Conservation (phyloP, 2,113 vertebrate species). For the Tringa solitaria region DNA sequence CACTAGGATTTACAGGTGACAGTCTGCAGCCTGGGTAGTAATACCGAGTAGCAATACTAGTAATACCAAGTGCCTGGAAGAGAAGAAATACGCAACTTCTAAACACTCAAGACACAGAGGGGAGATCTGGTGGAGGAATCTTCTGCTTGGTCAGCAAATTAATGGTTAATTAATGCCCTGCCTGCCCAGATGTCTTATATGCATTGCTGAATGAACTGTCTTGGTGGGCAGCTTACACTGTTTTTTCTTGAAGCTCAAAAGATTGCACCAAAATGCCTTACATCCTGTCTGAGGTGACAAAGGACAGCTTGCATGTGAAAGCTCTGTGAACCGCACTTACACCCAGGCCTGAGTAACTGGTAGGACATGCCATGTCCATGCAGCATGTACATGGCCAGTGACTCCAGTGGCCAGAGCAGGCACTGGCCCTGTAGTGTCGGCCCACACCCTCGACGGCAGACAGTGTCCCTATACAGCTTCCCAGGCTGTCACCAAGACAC, state of each 20-base stretch:
- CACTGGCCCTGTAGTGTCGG: fast-evolving
- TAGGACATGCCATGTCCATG: no score
- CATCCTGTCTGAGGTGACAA: background rate
- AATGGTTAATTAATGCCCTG: background rate
- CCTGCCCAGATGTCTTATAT: background rate
- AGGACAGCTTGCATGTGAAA: background rate
- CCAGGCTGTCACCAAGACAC: background rate
- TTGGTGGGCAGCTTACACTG: background rate
- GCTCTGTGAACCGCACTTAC: background rate
- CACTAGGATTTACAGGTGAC: background rate
- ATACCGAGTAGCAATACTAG: background rate
- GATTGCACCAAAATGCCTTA: background rate
- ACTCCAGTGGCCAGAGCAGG: background rate
- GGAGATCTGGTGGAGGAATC: background rate
- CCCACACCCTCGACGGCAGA: fast-evolving
- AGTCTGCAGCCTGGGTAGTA: background rate
- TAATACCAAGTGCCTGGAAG: background rate
- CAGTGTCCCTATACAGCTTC: background rate
- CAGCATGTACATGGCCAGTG: fast-evolving
- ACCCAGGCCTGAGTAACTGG: no score
- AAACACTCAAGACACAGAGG: background rate
- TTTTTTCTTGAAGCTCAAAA: background rate
- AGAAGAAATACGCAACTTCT: background rate
- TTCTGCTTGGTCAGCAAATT: background rate
- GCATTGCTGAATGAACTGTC: background rate